Conservation (phyloP, 2,113 vertebrate genomes). For the Hemiscyllium ocellatum region DNA sequence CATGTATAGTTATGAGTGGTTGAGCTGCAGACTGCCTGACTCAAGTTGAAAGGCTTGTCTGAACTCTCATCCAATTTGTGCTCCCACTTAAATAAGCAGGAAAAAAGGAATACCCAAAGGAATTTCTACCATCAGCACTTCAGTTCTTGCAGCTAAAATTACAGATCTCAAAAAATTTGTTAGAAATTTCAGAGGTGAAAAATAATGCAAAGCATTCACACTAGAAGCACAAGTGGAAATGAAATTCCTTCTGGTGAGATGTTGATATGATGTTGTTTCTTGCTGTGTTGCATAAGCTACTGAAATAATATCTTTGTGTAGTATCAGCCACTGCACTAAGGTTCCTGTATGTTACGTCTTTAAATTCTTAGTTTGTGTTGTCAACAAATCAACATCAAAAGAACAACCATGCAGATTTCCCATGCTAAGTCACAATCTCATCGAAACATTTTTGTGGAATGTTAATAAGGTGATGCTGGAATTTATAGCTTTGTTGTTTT, state of each 20-base stretch:
- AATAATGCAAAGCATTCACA: not conserved
- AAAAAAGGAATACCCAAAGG: not conserved
- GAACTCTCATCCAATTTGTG: not conserved
- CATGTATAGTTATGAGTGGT: not conserved
- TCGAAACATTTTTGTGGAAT: not conserved
- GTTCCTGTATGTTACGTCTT: not conserved
- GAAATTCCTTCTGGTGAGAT: not conserved
- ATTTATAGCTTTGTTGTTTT: not conserved
- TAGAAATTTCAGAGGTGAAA: not conserved
- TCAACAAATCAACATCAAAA: not conserved
- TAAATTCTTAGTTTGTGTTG: not conserved
- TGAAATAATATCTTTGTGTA: not conserved
- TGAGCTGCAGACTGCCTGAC: not conserved
- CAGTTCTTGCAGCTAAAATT: not conserved
- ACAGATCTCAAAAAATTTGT: not conserved
- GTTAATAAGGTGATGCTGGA: not conserved
- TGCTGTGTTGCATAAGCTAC: not conserved
- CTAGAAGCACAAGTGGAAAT: not conserved
- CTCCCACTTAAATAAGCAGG: not conserved
- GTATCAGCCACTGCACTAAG: not conserved
- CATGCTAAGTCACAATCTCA: not conserved
- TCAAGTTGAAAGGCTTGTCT: not conserved
- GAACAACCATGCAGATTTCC: not conserved
- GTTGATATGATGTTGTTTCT: not conserved
- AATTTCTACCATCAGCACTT: not conserved